Evolutionary conservation across 2,888 invertebrate genomes (phyloP), one percentile per base, ranked within the genome.

Genomic region (Melanargia galathea): DNA sequence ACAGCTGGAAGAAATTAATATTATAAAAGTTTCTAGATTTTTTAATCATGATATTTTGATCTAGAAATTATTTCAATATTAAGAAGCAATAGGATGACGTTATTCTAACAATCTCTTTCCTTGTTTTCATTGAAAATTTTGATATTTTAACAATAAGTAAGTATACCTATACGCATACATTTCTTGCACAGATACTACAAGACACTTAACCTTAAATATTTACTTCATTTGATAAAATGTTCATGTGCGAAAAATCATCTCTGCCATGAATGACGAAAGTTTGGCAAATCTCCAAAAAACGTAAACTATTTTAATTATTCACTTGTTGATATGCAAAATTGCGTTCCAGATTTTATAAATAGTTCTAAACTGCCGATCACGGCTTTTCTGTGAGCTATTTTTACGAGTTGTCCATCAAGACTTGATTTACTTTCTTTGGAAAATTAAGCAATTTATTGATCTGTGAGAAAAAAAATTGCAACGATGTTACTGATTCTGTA

Each of bases 331-430:
- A 62, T 64, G 56, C 62, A 57, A 63, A 64, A 61, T 57, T 58
- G 54, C 61, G 71, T 40, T 69, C 71, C 60, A 71, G 62, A 66
- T 73, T 65, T 64, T 71, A 67, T 71, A 68, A 63, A 64, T 66
- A 69, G 64, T 57, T 33, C 43, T 63, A 18, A 60, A 68, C 51
- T 35, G 46, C 13, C 60, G 20, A 48, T 55, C 51, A 61, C 33
- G 40, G 10, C 38, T 52, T 60, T 43, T 38, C 54, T 2, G 46
- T 58, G 40, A 20, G 35, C 30, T 22, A 48, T 46, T 57, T 52
- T 52, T 55, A 60, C 60, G 59, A 56, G 24, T 56, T 54, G 45
- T 57, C 59, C 18, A 45, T 60, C 51, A 57, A 46, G 43, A 55
- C 11, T 45, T 8, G 7, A 16, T 40, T 8, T 43, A 6, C 16